Evolutionary conservation across 2,797 vertebrate species (phyloP).

Genomic region (Anguilla megastoma): DNA sequence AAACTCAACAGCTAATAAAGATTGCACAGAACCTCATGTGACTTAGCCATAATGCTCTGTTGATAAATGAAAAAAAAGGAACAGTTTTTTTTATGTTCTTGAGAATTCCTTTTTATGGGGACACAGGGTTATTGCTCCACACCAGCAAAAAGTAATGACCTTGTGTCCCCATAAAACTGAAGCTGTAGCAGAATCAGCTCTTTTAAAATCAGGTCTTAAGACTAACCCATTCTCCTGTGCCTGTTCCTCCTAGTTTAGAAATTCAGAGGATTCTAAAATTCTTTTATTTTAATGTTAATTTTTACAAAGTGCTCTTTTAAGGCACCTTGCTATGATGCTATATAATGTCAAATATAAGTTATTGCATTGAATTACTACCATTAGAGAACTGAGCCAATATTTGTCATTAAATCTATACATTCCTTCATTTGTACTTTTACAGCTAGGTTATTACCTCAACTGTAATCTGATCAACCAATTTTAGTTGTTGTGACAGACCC

Average conservation of each 20-base stretch:
- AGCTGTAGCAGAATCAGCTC: not conserved
- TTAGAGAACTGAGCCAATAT: slow-evolving; percentile 36
- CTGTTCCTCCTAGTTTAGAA: not conserved
- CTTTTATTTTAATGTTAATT: not conserved
- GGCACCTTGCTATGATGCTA: not conserved
- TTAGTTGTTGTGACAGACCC: too few species aligned
- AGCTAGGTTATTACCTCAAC: too few species aligned
- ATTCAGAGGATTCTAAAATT: not conserved
- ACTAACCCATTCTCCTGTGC: not conserved
- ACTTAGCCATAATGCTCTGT: not conserved
- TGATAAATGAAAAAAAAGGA: not conserved
- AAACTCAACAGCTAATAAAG: not conserved
- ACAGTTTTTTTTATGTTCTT: not conserved
- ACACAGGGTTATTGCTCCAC: not conserved
- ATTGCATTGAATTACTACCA: not conserved
- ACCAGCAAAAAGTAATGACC: not conserved
- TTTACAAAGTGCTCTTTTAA: not conserved
- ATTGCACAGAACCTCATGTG: not conserved
- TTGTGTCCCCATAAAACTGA: not conserved
- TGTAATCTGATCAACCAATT: too few species aligned
- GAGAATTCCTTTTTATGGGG: not conserved
- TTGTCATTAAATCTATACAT: slow-evolving; percentile 57
- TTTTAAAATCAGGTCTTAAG: not conserved
- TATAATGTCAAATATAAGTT: not conserved
- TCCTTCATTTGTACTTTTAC: too few species aligned